These are phyloP conservation scores for Coregonus ussuriensis DNA, from an alignment of 2,797 vertebrate genomes.

Conservation along the genomic window DNA sequence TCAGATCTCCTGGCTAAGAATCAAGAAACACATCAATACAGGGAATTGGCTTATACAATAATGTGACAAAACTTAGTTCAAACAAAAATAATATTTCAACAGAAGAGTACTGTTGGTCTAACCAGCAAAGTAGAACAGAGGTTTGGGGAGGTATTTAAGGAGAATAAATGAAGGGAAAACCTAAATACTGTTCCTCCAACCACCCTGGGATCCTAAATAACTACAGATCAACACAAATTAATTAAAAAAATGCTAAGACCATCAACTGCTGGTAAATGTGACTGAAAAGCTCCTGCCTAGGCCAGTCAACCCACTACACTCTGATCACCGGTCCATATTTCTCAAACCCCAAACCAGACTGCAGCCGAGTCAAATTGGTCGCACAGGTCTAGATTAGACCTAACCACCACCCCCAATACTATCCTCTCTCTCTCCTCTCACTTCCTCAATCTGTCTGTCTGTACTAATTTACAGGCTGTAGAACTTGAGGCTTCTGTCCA, in stretches of 20 bases:
- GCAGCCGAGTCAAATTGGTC: neutral
- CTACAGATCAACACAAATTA: neutral
- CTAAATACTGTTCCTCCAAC: neutral
- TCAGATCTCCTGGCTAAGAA: neutral
- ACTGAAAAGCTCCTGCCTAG: neutral
- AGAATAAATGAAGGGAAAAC: neutral
- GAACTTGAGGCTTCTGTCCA: constrained; percentile 96
- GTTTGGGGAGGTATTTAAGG: neutral
- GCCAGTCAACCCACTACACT: neutral
- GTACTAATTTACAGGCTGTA: constrained; percentile 86
- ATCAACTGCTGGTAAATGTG: neutral
- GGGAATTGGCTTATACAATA: constrained; percentile 33
- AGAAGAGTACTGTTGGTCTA: neutral
- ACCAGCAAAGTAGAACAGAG: neutral
- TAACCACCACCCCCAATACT: neutral
- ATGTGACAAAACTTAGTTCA: constrained; percentile 26
- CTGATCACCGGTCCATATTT: neutral
- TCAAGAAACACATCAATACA: constrained; percentile 1
- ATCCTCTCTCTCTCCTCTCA: neutral
- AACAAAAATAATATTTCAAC: constrained; percentile 7
- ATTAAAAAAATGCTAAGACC: neutral
- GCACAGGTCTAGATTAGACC: neutral
- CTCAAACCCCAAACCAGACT: neutral
- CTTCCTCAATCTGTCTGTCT: neutral
- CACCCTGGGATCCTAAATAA: neutral